These are phyloP conservation scores for Perodicticus potto DNA, from an alignment of 2,797 vertebrate species.

Conservation along the genomic window DNA sequence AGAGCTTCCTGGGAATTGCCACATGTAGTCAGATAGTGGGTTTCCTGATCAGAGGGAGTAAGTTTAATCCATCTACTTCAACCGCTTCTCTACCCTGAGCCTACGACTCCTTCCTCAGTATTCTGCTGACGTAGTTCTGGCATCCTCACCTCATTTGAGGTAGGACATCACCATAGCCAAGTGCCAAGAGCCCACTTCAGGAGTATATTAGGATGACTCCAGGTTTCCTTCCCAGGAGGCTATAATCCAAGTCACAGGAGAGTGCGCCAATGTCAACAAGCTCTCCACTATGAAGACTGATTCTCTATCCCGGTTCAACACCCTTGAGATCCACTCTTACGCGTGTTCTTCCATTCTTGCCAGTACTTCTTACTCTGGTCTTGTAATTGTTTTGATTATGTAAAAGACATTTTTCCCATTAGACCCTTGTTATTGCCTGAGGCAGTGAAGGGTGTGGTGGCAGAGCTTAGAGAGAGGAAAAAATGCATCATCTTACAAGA, in stretches of 20 bases:
- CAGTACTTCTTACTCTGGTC: slow-evolving; percentile 11
- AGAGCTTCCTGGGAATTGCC: neutral
- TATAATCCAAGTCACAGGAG: neutral
- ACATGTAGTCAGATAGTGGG: neutral
- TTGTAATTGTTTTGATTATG: slow-evolving; percentile 54
- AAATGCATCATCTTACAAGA: slow-evolving; percentile 32
- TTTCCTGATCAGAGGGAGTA: neutral
- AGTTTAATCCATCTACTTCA: neutral
- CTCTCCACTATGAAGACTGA: neutral
- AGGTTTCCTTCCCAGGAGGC: neutral
- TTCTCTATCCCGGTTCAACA: neutral
- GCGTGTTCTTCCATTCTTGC: neutral
- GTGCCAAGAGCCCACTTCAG: neutral
- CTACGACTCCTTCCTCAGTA: neutral
- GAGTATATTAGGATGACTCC: neutral
- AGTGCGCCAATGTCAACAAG: neutral
- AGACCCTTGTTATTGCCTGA: slow-evolving; percentile 26
- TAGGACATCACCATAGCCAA: neutral
- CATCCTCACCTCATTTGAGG: neutral
- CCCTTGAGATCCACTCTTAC: neutral
- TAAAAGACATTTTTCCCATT: slow-evolving; percentile 38
- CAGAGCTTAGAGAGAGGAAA: slow-evolving; percentile 19
- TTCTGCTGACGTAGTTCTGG: neutral
- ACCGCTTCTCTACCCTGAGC: neutral
- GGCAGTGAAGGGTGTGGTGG: neutral